Evolutionary conservation across 2,113 vertebrate species (phyloP).

Genomic region (Psephotus haematonotus): DNA sequence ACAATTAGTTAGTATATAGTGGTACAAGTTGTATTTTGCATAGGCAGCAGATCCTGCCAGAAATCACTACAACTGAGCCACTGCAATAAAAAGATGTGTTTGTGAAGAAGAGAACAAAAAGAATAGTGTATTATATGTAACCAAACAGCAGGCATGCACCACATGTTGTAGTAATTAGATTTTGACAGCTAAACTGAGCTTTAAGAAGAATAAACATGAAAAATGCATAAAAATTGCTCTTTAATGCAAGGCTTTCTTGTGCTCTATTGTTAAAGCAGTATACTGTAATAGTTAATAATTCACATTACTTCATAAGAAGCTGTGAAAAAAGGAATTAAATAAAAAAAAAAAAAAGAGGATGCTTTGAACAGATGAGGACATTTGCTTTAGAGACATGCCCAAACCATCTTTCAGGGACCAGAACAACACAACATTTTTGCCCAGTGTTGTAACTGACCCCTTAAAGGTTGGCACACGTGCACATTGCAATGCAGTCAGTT

Average conservation of each 20-base stretch:
- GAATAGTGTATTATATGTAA: background rate
- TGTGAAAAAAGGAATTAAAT: background rate
- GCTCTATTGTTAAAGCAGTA: constrained; percentile 48
- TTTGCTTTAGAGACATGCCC: background rate
- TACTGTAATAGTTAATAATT: background rate
- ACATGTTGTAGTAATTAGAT: constrained; percentile 49
- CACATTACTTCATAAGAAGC: background rate
- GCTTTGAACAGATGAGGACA: background rate
- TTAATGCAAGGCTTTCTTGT: constrained; percentile 20
- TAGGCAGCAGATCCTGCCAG: background rate
- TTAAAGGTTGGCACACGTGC: background rate
- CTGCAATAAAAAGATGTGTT: background rate
- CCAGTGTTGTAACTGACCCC: background rate
- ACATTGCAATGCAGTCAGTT: background rate
- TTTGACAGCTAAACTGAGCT: constrained; percentile 66
- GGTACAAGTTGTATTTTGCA: background rate
- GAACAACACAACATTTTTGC: background rate
- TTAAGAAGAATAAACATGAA: constrained; percentile 64
- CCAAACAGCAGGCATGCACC: background rate
- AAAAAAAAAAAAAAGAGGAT: background rate
- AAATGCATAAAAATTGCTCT: constrained; percentile 50
- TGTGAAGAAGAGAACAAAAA: constrained; percentile 9
- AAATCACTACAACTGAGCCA: background rate
- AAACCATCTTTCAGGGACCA: background rate
- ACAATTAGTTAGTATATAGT: background rate